A percentile compares a stretch with the other conserved stretches of the same genome.
Conservation (phyloP, 2,888 invertebrate genomes). For the Chymomyza procnemis region DNA sequence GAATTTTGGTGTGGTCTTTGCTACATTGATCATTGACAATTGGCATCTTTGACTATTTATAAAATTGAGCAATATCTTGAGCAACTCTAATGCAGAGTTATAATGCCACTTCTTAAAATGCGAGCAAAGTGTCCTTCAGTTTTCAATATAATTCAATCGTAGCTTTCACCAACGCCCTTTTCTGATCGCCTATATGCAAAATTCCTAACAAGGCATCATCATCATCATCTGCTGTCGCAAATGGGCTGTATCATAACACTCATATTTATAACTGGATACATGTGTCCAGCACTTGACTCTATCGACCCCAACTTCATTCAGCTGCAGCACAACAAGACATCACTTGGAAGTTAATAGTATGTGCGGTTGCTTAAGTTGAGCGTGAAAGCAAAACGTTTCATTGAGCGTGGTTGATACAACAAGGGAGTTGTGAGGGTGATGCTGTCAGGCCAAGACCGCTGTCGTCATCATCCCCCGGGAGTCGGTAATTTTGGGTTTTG, state of each 20-base stretch:
- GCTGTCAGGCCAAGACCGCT: slow-evolving; percentile 1
- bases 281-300: slow-evolving; percentile 51
- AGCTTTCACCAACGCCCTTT: no score
- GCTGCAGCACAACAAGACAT: slow-evolving; percentile 19
- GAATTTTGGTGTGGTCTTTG: no score
- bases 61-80: no score
- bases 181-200: slow-evolving; percentile 6
- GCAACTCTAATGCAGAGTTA: no score
- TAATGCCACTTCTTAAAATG: no score
- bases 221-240: slow-evolving; percentile 26
- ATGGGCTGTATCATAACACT: slow-evolving; percentile 64
- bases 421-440: slow-evolving; percentile 5
- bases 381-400: slow-evolving; percentile 49
- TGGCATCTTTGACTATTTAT: no score
- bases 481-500: slow-evolving; percentile 58
- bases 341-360: slow-evolving; percentile 51
- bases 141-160: no score
- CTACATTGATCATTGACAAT: no score
- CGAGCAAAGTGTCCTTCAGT: no score
- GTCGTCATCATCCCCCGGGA: slow-evolving; percentile 14
- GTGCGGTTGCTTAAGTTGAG: slow-evolving; percentile 44
- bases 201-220: slow-evolving; percentile 32
- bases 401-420: background rate
- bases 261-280: slow-evolving; percentile 64
- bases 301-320: slow-evolving; percentile 7